Evolutionary conservation across 92 coral and sea anemone genomes (phyloP).

Genomic region (Epizoanthus stellaris): DNA sequence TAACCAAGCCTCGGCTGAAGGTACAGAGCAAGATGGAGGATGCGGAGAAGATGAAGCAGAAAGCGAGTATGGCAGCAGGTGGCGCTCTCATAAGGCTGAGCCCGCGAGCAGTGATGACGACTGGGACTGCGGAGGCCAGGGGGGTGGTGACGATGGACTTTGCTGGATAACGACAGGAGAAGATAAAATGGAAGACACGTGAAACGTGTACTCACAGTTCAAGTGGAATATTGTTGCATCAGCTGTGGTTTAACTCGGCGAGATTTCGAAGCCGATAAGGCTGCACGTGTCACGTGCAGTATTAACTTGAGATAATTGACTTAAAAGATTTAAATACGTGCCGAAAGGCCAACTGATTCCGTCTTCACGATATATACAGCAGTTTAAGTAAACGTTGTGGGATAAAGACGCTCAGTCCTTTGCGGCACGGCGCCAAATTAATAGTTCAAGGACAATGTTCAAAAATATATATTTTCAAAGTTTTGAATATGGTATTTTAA

Average conservation of each 20-base stretch:
- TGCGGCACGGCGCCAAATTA: too few relatives aligned
- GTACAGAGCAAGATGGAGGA: not conserved
- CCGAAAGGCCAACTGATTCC: too few relatives aligned
- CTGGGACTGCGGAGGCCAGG: constrained; percentile 9
- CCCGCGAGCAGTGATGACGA: constrained; percentile 34
- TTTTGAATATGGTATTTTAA: too few relatives aligned
- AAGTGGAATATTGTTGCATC: not conserved
- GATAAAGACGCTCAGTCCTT: too few relatives aligned
- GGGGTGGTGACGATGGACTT: constrained; percentile 19
- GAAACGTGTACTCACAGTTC: not conserved
- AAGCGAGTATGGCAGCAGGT: not conserved
- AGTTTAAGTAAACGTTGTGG: too few relatives aligned
- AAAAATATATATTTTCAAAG: too few relatives aligned
- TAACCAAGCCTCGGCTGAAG: not conserved
- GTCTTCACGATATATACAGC: too few relatives aligned
- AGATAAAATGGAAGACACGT: not conserved
- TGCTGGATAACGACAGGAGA: constrained; percentile 31
- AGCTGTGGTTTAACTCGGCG: too few relatives aligned
- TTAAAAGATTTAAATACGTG: too few relatives aligned
- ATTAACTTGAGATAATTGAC: not conserved
- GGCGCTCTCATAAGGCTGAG: constrained; percentile 12
- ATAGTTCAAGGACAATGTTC: too few relatives aligned
- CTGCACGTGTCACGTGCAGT: not conserved
- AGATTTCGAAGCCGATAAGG: not conserved
- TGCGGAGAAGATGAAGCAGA: not conserved